These are phyloP conservation scores for Polietes domitor DNA, from an alignment of 2,888 invertebrate genomes.

Conservation along the genomic window DNA sequence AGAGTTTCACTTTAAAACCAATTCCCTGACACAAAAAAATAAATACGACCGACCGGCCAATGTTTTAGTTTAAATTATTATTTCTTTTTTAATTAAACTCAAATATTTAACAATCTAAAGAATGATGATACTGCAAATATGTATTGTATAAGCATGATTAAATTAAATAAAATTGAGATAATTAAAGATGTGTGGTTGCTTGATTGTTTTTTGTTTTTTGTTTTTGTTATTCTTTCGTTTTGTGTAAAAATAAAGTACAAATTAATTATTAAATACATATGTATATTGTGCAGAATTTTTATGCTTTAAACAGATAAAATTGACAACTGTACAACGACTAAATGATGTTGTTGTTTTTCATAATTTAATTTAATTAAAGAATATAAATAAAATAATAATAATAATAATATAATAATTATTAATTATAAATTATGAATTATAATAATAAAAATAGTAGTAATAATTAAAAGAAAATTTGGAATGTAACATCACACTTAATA, in stretches of 20 bases:
- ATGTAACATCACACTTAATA: slow-evolving; percentile 57
- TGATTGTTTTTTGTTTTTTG: background rate
- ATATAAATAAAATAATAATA: background rate
- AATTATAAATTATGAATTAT: slow-evolving; percentile 3
- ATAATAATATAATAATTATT: slow-evolving; percentile 19
- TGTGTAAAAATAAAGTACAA: background rate
- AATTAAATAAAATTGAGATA: background rate
- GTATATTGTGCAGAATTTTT: slow-evolving; percentile 13
- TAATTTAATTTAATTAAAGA: slow-evolving; percentile 14
- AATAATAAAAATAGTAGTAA: background rate
- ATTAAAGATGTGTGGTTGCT: background rate
- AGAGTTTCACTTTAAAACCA: too few species aligned
- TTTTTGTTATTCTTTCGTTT: background rate
- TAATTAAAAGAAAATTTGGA: slow-evolving; percentile 46
- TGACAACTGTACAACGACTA: slow-evolving; percentile 13
- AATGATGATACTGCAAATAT: background rate
- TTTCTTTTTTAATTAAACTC: background rate
- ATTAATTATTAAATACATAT: slow-evolving; percentile 21
- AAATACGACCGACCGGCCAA: too few species aligned
- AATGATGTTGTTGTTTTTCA: background rate
- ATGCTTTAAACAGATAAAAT: slow-evolving; percentile 12
- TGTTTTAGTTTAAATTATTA: background rate
- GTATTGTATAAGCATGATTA: background rate
- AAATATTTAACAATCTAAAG: background rate
- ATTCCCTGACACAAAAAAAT: too few species aligned